Conservation (phyloP, 2,888 invertebrate species). For the Panopea generosa region DNA sequence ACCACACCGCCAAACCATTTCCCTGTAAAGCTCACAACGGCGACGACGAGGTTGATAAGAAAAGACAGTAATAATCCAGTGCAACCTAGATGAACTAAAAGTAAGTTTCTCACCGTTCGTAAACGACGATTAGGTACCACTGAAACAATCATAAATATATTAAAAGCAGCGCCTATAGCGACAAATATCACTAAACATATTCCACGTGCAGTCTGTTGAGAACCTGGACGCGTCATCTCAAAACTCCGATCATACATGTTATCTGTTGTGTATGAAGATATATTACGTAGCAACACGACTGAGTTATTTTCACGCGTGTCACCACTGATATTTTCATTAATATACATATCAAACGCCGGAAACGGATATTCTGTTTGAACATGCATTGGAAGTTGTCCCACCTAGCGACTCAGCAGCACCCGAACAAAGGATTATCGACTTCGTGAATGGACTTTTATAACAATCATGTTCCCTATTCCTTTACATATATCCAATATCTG, state of each 20-base stretch:
- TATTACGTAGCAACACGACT: conserved; percentile 17
- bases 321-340: conserved; percentile 41
- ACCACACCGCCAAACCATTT: conserved; percentile 70
- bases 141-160: conserved; percentile 72
- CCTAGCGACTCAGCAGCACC: too few relatives aligned
- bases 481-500: too few relatives aligned
- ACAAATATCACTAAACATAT: conserved; percentile 67
- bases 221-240: conserved; percentile 22
- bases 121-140: conserved; percentile 73
- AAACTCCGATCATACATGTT: conserved; percentile 19
- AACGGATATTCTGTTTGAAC: conserved; percentile 44
- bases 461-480: too few relatives aligned
- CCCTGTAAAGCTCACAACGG: conserved; percentile 69
- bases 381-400: conserved; percentile 30
- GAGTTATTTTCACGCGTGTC: conserved; percentile 15
- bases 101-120: conserved; percentile 72
- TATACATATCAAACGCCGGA: conserved; percentile 46
- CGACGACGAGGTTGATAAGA: conserved; percentile 61
- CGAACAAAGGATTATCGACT: too few relatives aligned
- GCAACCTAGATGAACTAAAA: conserved; percentile 73
- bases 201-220: conserved; percentile 61
- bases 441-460: too few relatives aligned
- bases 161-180: conserved; percentile 66
- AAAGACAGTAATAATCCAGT: conserved; percentile 67
- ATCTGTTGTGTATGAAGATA: conserved; percentile 4